These are phyloP conservation scores for Morpho helenor DNA, from an alignment of 2,888 invertebrate species.

Conservation along the genomic window DNA sequence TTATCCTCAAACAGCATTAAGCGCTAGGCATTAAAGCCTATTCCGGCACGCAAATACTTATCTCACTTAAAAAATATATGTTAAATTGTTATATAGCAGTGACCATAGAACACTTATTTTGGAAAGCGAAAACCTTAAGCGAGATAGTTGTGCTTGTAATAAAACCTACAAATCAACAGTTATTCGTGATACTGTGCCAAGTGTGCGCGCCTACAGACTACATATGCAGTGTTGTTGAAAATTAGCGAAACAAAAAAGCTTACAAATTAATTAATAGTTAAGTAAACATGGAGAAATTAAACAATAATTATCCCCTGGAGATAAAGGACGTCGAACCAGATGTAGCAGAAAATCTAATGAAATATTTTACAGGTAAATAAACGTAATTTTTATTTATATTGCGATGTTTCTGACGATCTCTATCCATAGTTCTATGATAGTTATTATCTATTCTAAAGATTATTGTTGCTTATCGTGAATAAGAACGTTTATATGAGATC, in stretches of 20 bases:
- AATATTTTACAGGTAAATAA: slow-evolving; percentile 35
- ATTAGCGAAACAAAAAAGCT: slow-evolving; percentile 2
- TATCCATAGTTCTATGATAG: too few species aligned
- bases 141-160: background rate
- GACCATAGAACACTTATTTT: too few species aligned
- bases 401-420: too few species aligned
- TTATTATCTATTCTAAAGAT: too few species aligned
- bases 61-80: too few species aligned
- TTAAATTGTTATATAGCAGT: too few species aligned
- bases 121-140: background rate
- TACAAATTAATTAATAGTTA: background rate
- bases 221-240: background rate
- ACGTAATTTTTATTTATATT: background rate
- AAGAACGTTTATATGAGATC: too few species aligned
- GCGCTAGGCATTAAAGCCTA: too few species aligned
- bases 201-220: slow-evolving; percentile 19
- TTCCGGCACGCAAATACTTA: too few species aligned
- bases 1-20: too few species aligned
- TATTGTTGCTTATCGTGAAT: too few species aligned
- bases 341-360: slow-evolving; percentile 31
- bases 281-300: slow-evolving; percentile 17
- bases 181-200: slow-evolving; percentile 3
- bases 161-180: slow-evolving; percentile 11
- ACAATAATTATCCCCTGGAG: slow-evolving; percentile 32
- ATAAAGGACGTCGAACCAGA: slow-evolving; percentile 33